Evolutionary conservation across 2,888 invertebrate genomes (phyloP).

Genomic region (Leucozona laternaria): DNA sequence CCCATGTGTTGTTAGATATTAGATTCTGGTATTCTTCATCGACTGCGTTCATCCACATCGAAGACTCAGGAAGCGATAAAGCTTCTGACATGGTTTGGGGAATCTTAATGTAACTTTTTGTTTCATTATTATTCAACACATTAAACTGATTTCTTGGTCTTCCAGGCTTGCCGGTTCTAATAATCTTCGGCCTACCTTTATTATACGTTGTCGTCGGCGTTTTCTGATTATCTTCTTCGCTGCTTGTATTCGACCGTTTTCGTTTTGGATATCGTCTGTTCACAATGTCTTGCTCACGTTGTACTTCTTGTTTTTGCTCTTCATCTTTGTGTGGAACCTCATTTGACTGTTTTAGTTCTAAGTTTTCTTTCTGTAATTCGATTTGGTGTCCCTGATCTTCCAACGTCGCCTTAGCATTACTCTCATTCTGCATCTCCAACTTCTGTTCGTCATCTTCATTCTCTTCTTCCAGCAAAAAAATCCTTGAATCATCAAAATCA

Average conservation of each 20-base stretch:
- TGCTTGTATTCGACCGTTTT: conserved; percentile 1
- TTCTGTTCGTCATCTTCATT: neutral
- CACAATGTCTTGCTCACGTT: neutral
- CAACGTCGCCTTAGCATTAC: neutral
- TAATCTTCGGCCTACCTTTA: neutral
- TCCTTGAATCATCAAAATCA: neutral
- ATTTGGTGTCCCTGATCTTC: neutral
- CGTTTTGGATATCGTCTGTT: conserved; percentile 13
- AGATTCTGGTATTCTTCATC: neutral
- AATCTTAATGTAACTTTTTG: too few relatives aligned
- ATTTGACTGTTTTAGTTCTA: neutral
- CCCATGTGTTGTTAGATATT: conserved; percentile 18
- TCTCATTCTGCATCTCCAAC: neutral
- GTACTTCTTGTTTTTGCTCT: neutral
- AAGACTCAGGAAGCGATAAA: neutral
- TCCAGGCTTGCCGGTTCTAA: conserved; percentile 4
- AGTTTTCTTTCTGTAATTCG: neutral
- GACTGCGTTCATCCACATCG: conserved; percentile 4
- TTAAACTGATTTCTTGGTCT: conserved; percentile 7
- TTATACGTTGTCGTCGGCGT: neutral
- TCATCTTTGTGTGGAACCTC: neutral
- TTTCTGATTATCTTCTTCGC: neutral
- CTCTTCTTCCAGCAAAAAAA: neutral
- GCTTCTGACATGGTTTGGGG: too few relatives aligned
- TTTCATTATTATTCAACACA: neutral